A percentile compares a stretch with the other conserved stretches of the same genome.
phyloP scores from a whole-genome alignment of 2,113 vertebrate species.

The Empidonax traillii region DNA sequence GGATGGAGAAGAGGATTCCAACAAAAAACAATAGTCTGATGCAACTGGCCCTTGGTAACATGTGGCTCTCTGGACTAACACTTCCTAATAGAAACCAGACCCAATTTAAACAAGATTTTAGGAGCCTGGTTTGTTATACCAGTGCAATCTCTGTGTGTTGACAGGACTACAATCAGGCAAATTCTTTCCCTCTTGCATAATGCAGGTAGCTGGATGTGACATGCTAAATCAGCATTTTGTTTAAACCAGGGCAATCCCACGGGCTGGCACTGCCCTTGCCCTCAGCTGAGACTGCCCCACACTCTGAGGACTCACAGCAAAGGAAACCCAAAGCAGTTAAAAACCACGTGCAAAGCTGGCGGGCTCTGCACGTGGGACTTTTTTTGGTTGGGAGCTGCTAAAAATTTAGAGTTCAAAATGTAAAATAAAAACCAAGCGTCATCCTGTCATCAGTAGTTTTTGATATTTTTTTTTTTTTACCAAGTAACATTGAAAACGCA shows the following conservation, averaged over 20 bases:
- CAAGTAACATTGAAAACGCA: background rate
- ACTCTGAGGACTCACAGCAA: background rate
- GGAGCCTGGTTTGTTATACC: background rate
- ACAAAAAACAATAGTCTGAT: conserved; percentile 26
- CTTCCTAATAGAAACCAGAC: conserved; percentile 50
- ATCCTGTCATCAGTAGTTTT: background rate
- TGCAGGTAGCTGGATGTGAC: conserved; percentile 3
- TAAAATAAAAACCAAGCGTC: background rate
- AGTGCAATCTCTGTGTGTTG: conserved; percentile 45
- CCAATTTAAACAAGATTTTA: conserved; percentile 10
- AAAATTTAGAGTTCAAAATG: background rate
- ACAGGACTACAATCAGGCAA: conserved; percentile 1
- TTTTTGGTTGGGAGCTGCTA: background rate
- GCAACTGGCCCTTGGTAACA: conserved; percentile 1
- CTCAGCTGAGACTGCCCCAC: background rate
- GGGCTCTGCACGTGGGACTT: background rate
- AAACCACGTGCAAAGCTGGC: background rate
- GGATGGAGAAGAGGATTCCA: background rate
- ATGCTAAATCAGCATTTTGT: background rate
- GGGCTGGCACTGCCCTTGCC: background rate
- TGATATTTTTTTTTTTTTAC: background rate
- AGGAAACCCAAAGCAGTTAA: background rate
- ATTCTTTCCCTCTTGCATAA: conserved; percentile 39
- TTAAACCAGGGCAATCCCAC: background rate
- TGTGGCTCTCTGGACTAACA: background rate